Conservation (phyloP, 2,113 vertebrate genomes). For the Microcebus murinus region DNA sequence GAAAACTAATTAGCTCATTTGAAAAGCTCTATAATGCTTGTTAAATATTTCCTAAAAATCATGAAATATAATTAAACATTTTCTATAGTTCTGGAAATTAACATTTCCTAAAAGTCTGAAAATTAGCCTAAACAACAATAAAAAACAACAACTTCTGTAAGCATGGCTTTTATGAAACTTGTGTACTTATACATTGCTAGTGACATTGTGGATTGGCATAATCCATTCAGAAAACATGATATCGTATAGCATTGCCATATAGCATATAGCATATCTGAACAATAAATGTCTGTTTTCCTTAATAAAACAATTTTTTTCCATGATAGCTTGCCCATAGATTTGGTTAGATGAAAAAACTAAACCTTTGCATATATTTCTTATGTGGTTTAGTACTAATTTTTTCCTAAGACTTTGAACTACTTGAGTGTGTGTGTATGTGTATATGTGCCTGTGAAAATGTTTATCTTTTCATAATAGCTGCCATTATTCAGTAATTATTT, state of each 20-base stretch:
- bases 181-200: background rate
- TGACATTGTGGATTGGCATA: background rate
- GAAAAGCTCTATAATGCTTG: background rate
- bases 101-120: background rate
- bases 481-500: background rate
- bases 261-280: background rate
- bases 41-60: slow-evolving; percentile 28
- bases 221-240: background rate
- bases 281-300: background rate
- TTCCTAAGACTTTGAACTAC: background rate
- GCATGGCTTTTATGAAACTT: background rate
- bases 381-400: background rate
- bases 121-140: background rate
- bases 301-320: background rate
- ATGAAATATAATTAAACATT: background rate
- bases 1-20: background rate
- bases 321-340: background rate
- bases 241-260: background rate
- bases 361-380: background rate
- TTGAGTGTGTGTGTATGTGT: background rate
- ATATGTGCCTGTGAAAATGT: background rate
- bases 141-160: background rate
- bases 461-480: background rate
- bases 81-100: background rate
- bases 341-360: slow-evolving; percentile 41